Conservation (phyloP, 2,888 invertebrate species). For the Drosophila picticornis region DNA sequence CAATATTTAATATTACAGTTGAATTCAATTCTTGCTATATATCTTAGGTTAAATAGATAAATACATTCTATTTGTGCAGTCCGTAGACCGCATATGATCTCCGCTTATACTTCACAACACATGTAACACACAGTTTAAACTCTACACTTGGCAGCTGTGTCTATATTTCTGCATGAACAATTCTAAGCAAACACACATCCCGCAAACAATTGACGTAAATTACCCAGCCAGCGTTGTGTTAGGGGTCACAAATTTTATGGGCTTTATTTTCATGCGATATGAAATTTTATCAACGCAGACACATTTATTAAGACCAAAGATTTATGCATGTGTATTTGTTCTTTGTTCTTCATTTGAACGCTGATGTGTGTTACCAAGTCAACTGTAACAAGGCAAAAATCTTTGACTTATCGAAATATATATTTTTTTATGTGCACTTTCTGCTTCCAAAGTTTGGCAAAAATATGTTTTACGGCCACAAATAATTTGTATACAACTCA, state of each 20-base stretch:
- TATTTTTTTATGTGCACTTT: neutral
- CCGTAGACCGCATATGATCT: constrained; percentile 7
- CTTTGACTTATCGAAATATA: neutral
- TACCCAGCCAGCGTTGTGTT: constrained; percentile 11
- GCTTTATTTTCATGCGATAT: constrained; percentile 53
- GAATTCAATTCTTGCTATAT: neutral
- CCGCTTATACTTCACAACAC: constrained; percentile 7
- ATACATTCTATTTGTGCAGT: constrained; percentile 19
- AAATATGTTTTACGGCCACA: neutral
- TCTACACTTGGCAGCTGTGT: constrained; percentile 23
- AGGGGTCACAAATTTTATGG: constrained; percentile 59
- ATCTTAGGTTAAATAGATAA: neutral
- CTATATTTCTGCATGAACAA: constrained; percentile 44
- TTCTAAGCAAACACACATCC: constrained; percentile 56
- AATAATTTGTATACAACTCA: neutral
- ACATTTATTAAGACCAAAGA: constrained; percentile 59
- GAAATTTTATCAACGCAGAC: constrained; percentile 68
- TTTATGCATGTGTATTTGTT: constrained; percentile 29
- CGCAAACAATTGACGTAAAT: constrained; percentile 22
- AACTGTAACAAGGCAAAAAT: constrained; percentile 6
- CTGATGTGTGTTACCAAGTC: constrained; percentile 42
- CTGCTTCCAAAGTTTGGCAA: neutral
- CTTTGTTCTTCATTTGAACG: constrained; percentile 44
- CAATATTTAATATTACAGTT: neutral
- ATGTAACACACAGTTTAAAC: constrained; percentile 19